A percentile compares a stretch with the other conserved stretches of the same genome.
These are phyloP conservation scores for Pachyramphus minor DNA, from an alignment of 2,113 vertebrate species.

Conservation along the genomic window DNA sequence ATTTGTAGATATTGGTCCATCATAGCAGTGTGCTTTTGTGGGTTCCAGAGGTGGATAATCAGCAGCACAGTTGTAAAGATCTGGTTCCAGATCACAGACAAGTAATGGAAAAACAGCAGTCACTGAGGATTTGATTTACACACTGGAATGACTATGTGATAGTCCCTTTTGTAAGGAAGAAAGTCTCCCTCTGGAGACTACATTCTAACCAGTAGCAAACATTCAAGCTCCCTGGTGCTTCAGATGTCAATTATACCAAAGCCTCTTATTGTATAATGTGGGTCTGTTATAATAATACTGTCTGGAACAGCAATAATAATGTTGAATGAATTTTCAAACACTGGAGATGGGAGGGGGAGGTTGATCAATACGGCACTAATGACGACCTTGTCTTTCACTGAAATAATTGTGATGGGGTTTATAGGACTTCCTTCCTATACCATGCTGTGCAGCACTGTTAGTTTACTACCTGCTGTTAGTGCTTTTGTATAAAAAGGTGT, in stretches of 20 bases:
- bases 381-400: conserved; percentile 41
- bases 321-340: conserved; percentile 47
- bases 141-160: neutral
- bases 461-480: conserved; percentile 59
- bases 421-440: conserved; percentile 43
- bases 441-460: conserved; percentile 35
- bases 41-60: neutral
- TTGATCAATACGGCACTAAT: conserved; percentile 34
- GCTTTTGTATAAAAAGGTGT: conserved; percentile 55
- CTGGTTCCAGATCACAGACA: conserved; percentile 27
- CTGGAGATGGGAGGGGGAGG: conserved; percentile 7
- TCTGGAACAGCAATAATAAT: conserved; percentile 47
- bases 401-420: conserved; percentile 49
- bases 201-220: conserved; percentile 10
- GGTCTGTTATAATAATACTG: conserved; percentile 51
- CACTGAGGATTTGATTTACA: conserved; percentile 31
- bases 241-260: conserved; percentile 61
- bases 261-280: conserved; percentile 46
- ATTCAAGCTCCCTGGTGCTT: conserved; percentile 34
- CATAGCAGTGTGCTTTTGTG: neutral
- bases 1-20: neutral
- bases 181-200: conserved; percentile 19
- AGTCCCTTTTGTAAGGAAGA: conserved; percentile 10
- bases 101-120: conserved; percentile 39
- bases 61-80: neutral